phyloP scores from a whole-genome alignment of 2,113 vertebrate species.

The Plecotus auritus region DNA sequence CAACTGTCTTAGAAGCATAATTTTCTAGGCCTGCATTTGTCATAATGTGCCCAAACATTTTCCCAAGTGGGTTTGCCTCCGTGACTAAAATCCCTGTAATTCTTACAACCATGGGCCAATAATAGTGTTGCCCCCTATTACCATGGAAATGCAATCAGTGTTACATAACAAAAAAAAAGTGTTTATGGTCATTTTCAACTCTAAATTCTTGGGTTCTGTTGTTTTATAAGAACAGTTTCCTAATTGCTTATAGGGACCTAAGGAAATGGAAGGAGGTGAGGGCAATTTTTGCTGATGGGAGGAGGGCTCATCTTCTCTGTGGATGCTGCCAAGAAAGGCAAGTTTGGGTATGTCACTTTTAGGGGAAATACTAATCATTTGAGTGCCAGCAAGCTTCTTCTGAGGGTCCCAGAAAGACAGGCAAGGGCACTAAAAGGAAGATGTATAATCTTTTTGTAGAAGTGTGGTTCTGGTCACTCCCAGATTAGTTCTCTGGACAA shows the following conservation, averaged over 20 bases:
- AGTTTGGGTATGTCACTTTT: neutral
- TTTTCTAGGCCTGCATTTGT: neutral
- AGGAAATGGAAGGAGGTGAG: neutral
- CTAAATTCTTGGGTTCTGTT: neutral
- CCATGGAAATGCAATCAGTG: neutral
- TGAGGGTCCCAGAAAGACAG: neutral
- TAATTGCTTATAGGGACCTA: neutral
- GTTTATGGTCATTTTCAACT: neutral
- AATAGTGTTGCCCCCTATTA: neutral
- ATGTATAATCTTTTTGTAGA: neutral
- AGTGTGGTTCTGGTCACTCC: neutral
- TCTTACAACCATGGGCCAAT: neutral
- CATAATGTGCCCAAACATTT: neutral
- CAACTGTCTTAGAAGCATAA: neutral
- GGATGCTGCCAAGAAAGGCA: neutral
- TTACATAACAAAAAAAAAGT: neutral
- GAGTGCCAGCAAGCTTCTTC: neutral
- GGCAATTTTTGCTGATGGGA: neutral
- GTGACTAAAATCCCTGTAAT: neutral
- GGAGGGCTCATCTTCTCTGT: neutral
- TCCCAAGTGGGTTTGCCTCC: neutral
- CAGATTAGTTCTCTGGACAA: neutral
- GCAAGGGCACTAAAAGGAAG: neutral
- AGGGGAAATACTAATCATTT: neutral
- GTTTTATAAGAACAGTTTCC: neutral